Evolutionary conservation across 2,113 vertebrate species (phyloP).

Genomic region (Macaca nemestrina): DNA sequence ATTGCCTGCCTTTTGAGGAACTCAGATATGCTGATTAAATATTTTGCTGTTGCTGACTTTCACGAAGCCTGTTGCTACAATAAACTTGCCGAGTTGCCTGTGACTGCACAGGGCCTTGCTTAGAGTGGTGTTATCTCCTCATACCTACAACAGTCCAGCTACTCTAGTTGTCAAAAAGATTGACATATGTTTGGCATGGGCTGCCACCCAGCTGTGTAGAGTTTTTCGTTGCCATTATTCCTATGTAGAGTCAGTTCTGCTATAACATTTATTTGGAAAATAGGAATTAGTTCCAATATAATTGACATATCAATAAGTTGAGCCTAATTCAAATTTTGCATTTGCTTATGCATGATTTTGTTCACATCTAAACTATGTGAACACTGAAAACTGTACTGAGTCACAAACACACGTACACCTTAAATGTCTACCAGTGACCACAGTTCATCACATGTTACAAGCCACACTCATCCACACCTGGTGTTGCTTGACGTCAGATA

Average conservation of each 20-base stretch:
- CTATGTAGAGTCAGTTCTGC: neutral
- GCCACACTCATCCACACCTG: neutral
- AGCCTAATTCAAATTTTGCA: neutral
- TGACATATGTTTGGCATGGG: neutral
- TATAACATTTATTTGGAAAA: neutral
- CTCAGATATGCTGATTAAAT: neutral
- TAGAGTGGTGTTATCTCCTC: neutral
- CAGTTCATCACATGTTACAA: neutral
- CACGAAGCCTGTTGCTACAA: neutral
- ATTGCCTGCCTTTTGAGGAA: slow-evolving; percentile 45
- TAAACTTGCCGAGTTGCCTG: neutral
- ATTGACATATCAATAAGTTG: neutral
- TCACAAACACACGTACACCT: accelerated
- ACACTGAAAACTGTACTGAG: neutral
- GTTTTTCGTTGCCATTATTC: neutral
- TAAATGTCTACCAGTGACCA: neutral
- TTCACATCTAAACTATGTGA: neutral
- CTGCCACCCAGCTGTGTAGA: accelerated
- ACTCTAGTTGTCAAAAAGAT: neutral
- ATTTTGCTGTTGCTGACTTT: neutral
- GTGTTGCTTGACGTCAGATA: neutral
- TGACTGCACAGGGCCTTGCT: neutral
- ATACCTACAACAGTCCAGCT: too few species aligned
- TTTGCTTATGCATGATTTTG: neutral
- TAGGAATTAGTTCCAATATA: neutral